Conservation (phyloP, 2,113 vertebrate species). For the Passer montanus region DNA sequence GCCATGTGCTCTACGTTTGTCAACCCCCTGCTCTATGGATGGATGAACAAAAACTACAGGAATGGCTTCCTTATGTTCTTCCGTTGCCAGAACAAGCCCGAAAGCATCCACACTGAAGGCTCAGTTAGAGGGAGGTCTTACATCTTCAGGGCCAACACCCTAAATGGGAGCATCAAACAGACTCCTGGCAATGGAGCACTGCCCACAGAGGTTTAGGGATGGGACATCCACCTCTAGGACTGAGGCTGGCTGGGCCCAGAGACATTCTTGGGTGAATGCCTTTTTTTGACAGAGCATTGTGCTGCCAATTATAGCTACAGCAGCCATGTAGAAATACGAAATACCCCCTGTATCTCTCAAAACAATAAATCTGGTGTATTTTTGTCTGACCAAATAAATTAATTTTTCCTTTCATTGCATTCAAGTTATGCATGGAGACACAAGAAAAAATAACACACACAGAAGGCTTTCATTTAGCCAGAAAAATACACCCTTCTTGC, state of each 20-base stretch:
- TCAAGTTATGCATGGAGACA: neutral
- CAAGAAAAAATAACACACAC: neutral
- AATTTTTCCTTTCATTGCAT: neutral
- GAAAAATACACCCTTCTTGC: neutral
- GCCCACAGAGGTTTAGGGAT: constrained; percentile 81
- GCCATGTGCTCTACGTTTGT: constrained; percentile 93
- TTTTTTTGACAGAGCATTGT: neutral
- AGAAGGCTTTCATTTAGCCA: neutral
- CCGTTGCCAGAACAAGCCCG: constrained; percentile 85
- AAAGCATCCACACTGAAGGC: constrained; percentile 82
- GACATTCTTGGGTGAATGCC: neutral
- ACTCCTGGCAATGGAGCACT: constrained; percentile 72
- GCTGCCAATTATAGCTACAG: neutral
- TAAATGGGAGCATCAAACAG: constrained; percentile 74
- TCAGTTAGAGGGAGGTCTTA: constrained; percentile 83
- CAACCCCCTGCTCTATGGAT: constrained; percentile 90
- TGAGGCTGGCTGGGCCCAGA: neutral
- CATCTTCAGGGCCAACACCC: constrained; percentile 72
- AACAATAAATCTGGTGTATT: constrained; percentile 40
- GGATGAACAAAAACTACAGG: constrained; percentile 96
- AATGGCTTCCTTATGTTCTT: constrained; percentile 92
- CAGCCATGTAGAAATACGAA: neutral
- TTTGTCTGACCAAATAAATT: constrained; percentile 12
- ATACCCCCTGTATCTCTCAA: constrained; percentile 13
- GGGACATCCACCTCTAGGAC: neutral